These are phyloP conservation scores for Turritopsis dohrnii DNA, from an alignment of 30 jellyfish, hydroid and myxozoan genomes.

Conservation along the genomic window DNA sequence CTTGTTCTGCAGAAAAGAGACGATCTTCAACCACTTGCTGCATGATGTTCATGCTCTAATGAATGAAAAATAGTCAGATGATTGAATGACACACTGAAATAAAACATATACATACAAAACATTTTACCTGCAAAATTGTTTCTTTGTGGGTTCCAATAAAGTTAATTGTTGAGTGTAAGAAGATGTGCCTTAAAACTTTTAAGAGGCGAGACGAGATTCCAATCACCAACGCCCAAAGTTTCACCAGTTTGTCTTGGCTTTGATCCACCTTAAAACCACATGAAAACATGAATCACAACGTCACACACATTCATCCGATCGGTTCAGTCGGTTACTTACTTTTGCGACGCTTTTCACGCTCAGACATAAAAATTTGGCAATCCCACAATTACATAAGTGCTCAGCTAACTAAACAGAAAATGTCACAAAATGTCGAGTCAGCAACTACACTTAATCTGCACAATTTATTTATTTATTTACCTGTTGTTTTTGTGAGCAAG, in stretches of 20 bases:
- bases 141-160: slow-evolving; percentile 62
- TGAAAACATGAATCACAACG: background rate
- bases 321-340: too few species aligned
- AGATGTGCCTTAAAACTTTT: slow-evolving; percentile 19
- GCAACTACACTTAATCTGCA: background rate
- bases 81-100: background rate
- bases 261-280: background rate
- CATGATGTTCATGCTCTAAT: slow-evolving; percentile 26
- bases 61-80: slow-evolving; percentile 3
- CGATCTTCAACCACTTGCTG: background rate
- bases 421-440: background rate
- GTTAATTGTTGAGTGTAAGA: slow-evolving; percentile 36
- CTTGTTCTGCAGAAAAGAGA: slow-evolving; percentile 20
- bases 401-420: slow-evolving; percentile 4
- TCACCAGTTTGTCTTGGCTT: background rate
- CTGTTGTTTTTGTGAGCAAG: background rate
- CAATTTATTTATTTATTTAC: background rate
- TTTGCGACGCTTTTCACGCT: background rate
- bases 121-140: slow-evolving; percentile 41
- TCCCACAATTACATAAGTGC: background rate
- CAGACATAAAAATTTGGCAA: slow-evolving; percentile 1
- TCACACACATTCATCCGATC: background rate
- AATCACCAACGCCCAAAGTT: slow-evolving; percentile 36
- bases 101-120: background rate
- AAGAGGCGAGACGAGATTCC: slow-evolving; percentile 34